Conservation (phyloP, 2,888 invertebrate genomes). For the Chaetogeoica ovagalla region DNA sequence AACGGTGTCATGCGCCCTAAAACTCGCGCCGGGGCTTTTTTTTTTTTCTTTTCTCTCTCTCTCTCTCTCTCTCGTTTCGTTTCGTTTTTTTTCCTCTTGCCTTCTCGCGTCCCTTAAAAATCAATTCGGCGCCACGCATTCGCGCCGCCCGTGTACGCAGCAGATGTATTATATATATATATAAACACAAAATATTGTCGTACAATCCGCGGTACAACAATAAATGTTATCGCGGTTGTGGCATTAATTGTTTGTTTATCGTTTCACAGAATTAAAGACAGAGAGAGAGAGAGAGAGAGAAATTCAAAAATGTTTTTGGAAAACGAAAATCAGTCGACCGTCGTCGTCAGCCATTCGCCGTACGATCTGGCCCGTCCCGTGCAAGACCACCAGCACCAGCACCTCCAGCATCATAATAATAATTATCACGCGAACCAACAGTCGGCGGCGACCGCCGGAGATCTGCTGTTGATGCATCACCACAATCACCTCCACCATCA, state of each 20-base stretch:
- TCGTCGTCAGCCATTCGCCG: slow-evolving; percentile 24
- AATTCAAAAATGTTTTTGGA: slow-evolving; percentile 44
- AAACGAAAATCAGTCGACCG: slow-evolving; percentile 47
- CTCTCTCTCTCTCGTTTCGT: not conserved
- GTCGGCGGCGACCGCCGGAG: not conserved
- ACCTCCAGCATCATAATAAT: slow-evolving; percentile 1
- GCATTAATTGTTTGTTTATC: not conserved
- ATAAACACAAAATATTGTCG: no score
- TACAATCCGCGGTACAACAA: no score
- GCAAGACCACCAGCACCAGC: slow-evolving; percentile 24
- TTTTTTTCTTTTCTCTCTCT: slow-evolving; percentile 16
- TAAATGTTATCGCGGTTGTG: no score
- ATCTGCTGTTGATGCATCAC: not conserved
- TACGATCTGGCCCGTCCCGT: slow-evolving; percentile 28
- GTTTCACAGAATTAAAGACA: slow-evolving; percentile 16
- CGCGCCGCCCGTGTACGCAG: not conserved
- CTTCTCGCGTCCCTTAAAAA: slow-evolving; percentile 39
- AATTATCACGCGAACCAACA: not conserved
- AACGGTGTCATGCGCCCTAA: slow-evolving; percentile 50
- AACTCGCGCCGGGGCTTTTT: slow-evolving; percentile 17
- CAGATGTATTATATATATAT: no score
- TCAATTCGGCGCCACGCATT: slow-evolving; percentile 28
- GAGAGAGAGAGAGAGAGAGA: no score
- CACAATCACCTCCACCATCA: no score
- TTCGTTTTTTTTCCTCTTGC: not conserved